These are phyloP conservation scores for Drosophila kambysellisi DNA, from an alignment of 2,888 invertebrate genomes.

Conservation along the genomic window DNA sequence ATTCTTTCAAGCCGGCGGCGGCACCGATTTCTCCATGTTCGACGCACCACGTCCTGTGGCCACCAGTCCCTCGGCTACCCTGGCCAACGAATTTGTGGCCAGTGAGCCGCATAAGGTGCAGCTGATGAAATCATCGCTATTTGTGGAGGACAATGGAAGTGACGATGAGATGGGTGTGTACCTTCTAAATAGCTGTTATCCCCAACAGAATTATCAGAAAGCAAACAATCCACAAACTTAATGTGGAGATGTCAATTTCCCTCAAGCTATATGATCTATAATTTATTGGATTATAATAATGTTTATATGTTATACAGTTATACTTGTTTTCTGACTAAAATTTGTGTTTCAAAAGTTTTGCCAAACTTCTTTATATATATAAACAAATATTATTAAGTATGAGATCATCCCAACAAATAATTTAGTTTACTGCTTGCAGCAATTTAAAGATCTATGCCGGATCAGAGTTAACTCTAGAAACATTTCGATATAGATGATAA, in stretches of 20 bases:
- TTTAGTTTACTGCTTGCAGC: neutral
- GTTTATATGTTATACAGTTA: neutral
- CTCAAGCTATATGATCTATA: neutral
- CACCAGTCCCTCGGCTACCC: conserved; percentile 87
- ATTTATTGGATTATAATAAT: neutral
- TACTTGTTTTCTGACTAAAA: neutral
- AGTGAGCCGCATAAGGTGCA: conserved; percentile 90
- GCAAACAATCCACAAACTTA: neutral
- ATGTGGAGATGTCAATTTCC: neutral
- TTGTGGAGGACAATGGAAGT: conserved; percentile 77
- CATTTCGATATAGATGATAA: too few relatives aligned
- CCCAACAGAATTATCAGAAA: neutral
- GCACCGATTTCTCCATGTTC: conserved; percentile 75
- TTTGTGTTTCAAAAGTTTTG: neutral
- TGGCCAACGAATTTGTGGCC: conserved; percentile 88
- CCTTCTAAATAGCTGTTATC: neutral
- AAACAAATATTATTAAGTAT: neutral
- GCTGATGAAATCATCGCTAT: conserved; percentile 93
- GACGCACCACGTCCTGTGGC: conserved; percentile 74
- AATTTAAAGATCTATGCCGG: neutral
- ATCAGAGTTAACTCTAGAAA: too few relatives aligned
- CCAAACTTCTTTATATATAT: neutral
- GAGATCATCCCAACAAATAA: too few relatives aligned
- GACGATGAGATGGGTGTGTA: conserved; percentile 78
- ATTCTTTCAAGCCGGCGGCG: conserved; percentile 74